phyloP scores from a whole-genome alignment of 1,140 invertebrate genomes.

The Antheraea pernyi region DNA sequence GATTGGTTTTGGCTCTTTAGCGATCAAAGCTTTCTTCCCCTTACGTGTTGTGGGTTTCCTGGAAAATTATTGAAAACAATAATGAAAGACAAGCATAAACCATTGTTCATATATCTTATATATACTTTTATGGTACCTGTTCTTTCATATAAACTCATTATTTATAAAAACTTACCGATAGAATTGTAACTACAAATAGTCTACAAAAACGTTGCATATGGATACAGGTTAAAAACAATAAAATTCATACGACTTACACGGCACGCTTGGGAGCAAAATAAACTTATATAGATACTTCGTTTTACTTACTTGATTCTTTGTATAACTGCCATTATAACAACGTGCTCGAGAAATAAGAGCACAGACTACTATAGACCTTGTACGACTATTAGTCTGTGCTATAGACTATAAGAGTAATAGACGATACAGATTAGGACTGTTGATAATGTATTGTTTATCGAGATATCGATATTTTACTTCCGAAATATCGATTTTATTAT shows the following conservation, averaged over 20 bases:
- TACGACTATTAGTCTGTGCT: too few species aligned
- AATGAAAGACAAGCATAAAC: not conserved
- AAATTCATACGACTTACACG: not conserved
- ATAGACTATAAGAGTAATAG: too few species aligned
- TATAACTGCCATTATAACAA: constrained; percentile 59
- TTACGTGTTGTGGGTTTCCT: constrained; percentile 94
- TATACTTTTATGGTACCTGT: too few species aligned
- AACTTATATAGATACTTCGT: not conserved
- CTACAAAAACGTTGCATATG: not conserved
- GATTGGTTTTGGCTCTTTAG: constrained; percentile 91
- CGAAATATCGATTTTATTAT: too few species aligned
- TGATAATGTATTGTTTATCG: too few species aligned
- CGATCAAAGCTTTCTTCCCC: constrained; percentile 91
- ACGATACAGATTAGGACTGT: too few species aligned
- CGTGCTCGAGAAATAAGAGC: not conserved
- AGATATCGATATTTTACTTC: too few species aligned
- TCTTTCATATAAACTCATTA: too few species aligned
- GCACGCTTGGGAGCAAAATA: too few species aligned
- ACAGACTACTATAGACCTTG: too few species aligned
- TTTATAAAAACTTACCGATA: not conserved
- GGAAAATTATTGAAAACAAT: constrained; percentile 43
- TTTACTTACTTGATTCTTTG: constrained; percentile 70
- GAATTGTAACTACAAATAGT: not conserved
- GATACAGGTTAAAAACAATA: not conserved
- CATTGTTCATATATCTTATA: too few species aligned